These are phyloP conservation scores for Hydropotes inermis DNA, from an alignment of 2,113 vertebrate species.

Conservation along the genomic window DNA sequence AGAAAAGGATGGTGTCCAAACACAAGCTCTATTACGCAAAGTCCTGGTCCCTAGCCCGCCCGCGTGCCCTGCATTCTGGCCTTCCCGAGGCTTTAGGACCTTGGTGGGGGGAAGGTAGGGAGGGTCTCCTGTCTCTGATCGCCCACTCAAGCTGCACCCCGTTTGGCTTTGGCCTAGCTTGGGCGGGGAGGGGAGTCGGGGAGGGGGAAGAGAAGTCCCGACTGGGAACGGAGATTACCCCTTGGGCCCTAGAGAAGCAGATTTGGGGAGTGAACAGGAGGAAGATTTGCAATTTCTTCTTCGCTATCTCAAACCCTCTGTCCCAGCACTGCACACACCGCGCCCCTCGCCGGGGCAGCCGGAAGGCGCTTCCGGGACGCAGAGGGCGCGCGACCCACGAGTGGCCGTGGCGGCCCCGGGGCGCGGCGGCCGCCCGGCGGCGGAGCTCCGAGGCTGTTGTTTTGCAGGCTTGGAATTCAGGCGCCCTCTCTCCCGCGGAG, in stretches of 20 bases:
- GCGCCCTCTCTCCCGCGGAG: conserved; percentile 24
- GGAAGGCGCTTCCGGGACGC: not conserved
- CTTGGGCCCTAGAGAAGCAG: not conserved
- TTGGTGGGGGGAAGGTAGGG: not conserved
- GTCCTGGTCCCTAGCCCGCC: not conserved
- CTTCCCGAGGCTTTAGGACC: not conserved
- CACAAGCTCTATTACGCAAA: not conserved
- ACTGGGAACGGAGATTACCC: not conserved
- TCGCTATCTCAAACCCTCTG: not conserved
- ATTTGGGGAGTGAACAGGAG: not conserved
- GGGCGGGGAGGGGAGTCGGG: too few relatives aligned
- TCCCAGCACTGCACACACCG: not conserved
- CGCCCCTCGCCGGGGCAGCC: not conserved
- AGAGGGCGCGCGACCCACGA: not conserved
- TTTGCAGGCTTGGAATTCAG: conserved; percentile 64
- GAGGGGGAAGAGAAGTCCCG: not conserved
- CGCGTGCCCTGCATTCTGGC: not conserved
- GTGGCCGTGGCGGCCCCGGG: not conserved
- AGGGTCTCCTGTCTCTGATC: not conserved
- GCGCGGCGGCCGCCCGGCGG: not conserved
- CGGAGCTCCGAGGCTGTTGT: conserved; percentile 52
- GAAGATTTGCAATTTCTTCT: not conserved
- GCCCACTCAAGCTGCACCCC: not conserved
- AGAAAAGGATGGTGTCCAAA: conserved; percentile 34
- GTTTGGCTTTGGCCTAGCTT: not conserved